Percentiles rank a stretch among this genome's conserved stretches.
Evolutionary conservation across 2,888 invertebrate species (phyloP).

Genomic region (Brenthis daphne): DNA sequence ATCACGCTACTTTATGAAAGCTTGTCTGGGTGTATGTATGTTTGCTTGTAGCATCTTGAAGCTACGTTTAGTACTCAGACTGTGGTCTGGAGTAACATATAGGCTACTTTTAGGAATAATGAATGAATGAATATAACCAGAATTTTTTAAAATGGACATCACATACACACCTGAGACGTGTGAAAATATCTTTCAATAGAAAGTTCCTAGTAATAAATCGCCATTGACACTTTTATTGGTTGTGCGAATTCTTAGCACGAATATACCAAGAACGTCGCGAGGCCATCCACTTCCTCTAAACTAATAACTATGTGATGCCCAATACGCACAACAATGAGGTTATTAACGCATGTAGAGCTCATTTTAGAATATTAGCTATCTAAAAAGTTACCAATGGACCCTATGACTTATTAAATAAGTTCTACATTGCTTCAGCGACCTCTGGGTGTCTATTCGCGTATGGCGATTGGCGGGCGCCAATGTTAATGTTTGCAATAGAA

Average conservation of each 20-base stretch:
- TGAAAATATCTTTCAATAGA: constrained; percentile 34
- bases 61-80: too few species aligned
- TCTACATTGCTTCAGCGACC: background rate
- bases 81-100: too few species aligned
- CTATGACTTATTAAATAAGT: background rate
- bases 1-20: too few species aligned
- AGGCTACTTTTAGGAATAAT: too few species aligned
- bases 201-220: constrained; percentile 38
- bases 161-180: constrained; percentile 19
- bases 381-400: background rate
- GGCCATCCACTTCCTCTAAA: constrained; percentile 65
- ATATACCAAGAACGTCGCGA: constrained; percentile 65
- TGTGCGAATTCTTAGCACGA: constrained; percentile 62
- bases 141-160: constrained; percentile 10
- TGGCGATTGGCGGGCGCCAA: constrained; percentile 35
- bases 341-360: constrained; percentile 40
- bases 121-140: background rate
- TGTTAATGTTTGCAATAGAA: constrained; percentile 47
- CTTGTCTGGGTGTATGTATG: too few species aligned
- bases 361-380: constrained; percentile 26
- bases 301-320: constrained; percentile 45
- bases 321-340: constrained; percentile 40
- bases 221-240: constrained; percentile 32
- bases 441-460: constrained; percentile 14
- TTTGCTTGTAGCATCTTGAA: too few species aligned